A percentile compares a stretch with the other conserved stretches of the same genome.
Conservation (phyloP, 2,888 invertebrate species). For the Anagyrus pseudococci region DNA sequence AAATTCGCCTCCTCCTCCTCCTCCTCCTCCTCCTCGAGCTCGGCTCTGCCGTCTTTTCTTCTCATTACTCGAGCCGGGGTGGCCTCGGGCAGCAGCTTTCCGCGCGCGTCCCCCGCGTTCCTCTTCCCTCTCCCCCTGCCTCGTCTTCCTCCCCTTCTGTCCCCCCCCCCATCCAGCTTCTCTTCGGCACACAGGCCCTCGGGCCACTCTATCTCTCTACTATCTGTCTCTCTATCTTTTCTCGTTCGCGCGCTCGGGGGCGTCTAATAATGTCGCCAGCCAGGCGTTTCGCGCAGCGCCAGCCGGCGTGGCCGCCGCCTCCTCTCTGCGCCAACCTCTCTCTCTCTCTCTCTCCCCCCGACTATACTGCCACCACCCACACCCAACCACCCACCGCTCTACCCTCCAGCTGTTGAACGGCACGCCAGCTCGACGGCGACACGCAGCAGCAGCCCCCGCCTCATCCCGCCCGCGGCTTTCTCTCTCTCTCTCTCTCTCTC, state of each 20-base stretch:
- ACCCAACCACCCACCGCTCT: too few species aligned
- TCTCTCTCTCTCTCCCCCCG: conserved; percentile 41
- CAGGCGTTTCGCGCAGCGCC: conserved; percentile 55
- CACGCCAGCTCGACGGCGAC: conserved; percentile 60
- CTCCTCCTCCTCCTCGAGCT: neutral
- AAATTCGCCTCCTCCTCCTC: conserved; percentile 24
- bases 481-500: conserved; percentile 27
- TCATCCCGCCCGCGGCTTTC: conserved; percentile 34
- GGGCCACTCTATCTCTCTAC: conserved; percentile 16
- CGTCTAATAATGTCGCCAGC: conserved; percentile 63
- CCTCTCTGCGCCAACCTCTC: conserved; percentile 32
- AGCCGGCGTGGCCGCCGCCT: conserved; percentile 35
- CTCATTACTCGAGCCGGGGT: conserved; percentile 57
- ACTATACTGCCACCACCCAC: too few species aligned
- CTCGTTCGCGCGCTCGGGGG: conserved; percentile 59
- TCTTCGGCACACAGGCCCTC: too few species aligned
- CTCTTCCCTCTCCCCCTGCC: too few species aligned
- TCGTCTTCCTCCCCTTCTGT: too few species aligned
- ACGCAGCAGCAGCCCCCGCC: conserved; percentile 43
- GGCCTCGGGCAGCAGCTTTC: too few species aligned
- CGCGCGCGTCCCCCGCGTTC: too few species aligned
- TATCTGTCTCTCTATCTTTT: conserved; percentile 21
- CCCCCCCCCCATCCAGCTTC: too few species aligned
- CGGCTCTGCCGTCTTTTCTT: conserved; percentile 46
- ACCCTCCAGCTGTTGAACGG: too few species aligned